Conservation (phyloP, 1,140 invertebrate species). For the Aethina tumida region DNA sequence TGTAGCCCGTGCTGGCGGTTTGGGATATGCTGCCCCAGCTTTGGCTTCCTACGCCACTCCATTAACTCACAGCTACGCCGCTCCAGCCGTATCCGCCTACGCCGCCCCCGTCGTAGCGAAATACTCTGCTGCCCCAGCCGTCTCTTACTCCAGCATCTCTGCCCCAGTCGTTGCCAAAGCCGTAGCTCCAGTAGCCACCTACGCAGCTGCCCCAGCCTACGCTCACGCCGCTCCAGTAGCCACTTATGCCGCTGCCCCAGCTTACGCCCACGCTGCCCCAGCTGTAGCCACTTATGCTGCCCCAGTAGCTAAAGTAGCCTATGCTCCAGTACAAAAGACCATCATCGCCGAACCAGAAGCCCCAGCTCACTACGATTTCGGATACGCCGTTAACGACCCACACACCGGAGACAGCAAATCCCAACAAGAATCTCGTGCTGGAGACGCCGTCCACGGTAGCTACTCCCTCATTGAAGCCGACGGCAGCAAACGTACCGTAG, state of each 20-base stretch:
- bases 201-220: too few species aligned
- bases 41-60: conserved; percentile 23
- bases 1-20: conserved; percentile 34
- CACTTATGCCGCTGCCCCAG: conserved; percentile 4
- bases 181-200: conserved; percentile 10
- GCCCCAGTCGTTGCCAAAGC: conserved; percentile 21
- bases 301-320: conserved; percentile 7
- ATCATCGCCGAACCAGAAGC: too few species aligned
- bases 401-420: conserved; percentile 35
- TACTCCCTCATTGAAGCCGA: conserved; percentile 39
- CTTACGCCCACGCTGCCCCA: conserved; percentile 10
- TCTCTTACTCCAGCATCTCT: conserved; percentile 9
- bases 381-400: conserved; percentile 33
- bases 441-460: conserved; percentile 20
- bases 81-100: conserved; percentile 2
- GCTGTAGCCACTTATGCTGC: conserved; percentile 2
- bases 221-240: conserved; percentile 9
- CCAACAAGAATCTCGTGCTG: conserved; percentile 20
- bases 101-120: neutral
- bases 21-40: conserved; percentile 14
- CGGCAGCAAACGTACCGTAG: conserved; percentile 41
- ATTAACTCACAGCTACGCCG: conserved; percentile 1
- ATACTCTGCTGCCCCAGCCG: conserved; percentile 2
- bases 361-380: too few species aligned
- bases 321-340: too few species aligned